Percentiles rank a stretch among this genome's conserved stretches.
Conservation (phyloP, 2,797 vertebrate genomes). For the Merluccius polli region DNA sequence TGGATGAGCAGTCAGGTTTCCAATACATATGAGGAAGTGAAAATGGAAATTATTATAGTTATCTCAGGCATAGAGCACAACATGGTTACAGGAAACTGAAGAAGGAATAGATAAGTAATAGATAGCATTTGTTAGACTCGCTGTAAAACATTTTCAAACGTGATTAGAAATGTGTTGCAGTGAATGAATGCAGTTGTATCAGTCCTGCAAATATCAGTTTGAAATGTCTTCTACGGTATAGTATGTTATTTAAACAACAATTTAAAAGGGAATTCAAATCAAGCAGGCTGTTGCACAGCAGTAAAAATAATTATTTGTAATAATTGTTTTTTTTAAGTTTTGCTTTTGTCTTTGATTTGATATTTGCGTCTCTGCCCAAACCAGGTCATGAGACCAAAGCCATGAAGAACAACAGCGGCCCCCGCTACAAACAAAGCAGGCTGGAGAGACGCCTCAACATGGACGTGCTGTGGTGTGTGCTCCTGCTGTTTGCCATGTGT, state of each 20-base stretch:
- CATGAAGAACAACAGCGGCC: constrained; percentile 92
- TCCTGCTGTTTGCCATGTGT: constrained; percentile 87
- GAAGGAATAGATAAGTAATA: too few relatives aligned
- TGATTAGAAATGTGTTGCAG: not conserved
- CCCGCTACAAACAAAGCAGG: constrained; percentile 87
- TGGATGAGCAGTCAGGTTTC: too few relatives aligned
- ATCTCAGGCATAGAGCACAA: too few relatives aligned
- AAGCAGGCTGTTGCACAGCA: not conserved
- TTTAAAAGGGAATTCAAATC: not conserved
- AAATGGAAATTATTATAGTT: too few relatives aligned
- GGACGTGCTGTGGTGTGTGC: constrained; percentile 89
- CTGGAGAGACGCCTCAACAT: constrained; percentile 85
- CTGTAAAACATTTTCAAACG: not conserved
- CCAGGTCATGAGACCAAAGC: constrained; percentile 96
- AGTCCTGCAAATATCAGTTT: too few relatives aligned
- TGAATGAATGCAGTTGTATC: not conserved
- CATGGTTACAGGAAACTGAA: too few relatives aligned
- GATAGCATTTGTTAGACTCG: too few relatives aligned
- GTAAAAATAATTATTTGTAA: not conserved
- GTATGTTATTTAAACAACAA: too few relatives aligned
- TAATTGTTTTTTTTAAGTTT: not conserved
- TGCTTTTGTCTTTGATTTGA: too few relatives aligned
- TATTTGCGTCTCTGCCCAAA: not conserved
- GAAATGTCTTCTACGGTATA: too few relatives aligned
- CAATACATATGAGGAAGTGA: too few relatives aligned